Percentiles rank a stretch among this genome's conserved stretches.
These are phyloP conservation scores for Regulus satrapa DNA, from an alignment of 2,113 vertebrate species.

Conservation along the genomic window DNA sequence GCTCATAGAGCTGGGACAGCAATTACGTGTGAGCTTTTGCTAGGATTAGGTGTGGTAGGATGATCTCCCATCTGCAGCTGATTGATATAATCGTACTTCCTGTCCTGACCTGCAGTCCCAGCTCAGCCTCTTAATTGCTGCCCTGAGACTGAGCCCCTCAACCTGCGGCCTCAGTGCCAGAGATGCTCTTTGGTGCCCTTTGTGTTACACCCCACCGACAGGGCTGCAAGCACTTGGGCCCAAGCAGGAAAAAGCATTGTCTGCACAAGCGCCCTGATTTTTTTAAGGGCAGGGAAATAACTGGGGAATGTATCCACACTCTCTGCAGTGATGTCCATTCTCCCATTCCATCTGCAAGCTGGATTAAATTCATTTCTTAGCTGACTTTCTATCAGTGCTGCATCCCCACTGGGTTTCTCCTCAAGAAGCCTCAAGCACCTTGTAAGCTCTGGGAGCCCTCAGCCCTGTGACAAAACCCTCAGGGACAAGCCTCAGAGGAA, in stretches of 20 bases:
- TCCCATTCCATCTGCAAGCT: neutral
- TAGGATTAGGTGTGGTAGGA: neutral
- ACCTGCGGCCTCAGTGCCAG: neutral
- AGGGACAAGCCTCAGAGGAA: neutral
- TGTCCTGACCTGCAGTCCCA: neutral
- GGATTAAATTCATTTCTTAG: neutral
- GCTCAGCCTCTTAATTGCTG: neutral
- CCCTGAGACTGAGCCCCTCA: neutral
- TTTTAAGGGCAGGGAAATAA: neutral
- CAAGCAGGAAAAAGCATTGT: neutral
- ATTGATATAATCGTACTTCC: neutral
- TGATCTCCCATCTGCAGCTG: neutral
- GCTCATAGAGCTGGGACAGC: neutral
- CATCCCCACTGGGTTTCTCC: neutral
- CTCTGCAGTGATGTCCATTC: neutral
- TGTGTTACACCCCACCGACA: accelerated
- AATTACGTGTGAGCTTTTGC: neutral
- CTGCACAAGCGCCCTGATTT: neutral
- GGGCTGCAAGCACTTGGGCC: neutral
- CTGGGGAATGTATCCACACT: neutral
- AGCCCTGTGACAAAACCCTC: accelerated
- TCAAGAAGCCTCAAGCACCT: neutral
- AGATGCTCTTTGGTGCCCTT: neutral
- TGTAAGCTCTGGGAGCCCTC: neutral
- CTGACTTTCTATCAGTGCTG: neutral